These are phyloP conservation scores for Turdus rufiventris DNA, from an alignment of 2,113 vertebrate genomes.

Conservation along the genomic window DNA sequence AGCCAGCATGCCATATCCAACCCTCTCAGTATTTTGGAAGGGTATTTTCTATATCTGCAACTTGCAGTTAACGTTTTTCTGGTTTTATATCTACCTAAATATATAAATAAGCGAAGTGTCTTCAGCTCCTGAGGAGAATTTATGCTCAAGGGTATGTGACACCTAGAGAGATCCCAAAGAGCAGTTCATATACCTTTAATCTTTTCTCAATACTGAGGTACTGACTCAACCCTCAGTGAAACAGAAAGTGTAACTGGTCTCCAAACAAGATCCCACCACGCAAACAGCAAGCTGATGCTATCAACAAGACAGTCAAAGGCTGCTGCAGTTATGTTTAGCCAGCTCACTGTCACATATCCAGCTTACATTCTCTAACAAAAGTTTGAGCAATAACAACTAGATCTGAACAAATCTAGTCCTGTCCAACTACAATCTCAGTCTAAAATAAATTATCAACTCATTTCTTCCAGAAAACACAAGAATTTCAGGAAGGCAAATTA, in stretches of 20 bases:
- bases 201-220: neutral
- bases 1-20: neutral
- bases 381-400: neutral
- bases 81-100: neutral
- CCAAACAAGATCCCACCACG: neutral
- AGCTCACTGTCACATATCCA: accelerated
- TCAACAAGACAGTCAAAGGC: neutral
- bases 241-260: neutral
- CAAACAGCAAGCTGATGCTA: neutral
- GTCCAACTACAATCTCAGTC: neutral
- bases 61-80: neutral
- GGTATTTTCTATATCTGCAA: neutral
- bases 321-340: neutral
- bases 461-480: constrained; percentile 1
- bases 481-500: constrained; percentile 23
- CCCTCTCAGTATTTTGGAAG: neutral
- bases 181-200: neutral
- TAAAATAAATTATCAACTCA: constrained; percentile 14
- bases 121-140: neutral
- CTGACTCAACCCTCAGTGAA: neutral
- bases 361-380: neutral
- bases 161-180: neutral
- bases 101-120: neutral
- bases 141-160: neutral
- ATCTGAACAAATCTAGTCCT: neutral